Evolutionary conservation across 1,140 invertebrate genomes (phyloP).

Genomic region (Ooceraea biroi): DNA sequence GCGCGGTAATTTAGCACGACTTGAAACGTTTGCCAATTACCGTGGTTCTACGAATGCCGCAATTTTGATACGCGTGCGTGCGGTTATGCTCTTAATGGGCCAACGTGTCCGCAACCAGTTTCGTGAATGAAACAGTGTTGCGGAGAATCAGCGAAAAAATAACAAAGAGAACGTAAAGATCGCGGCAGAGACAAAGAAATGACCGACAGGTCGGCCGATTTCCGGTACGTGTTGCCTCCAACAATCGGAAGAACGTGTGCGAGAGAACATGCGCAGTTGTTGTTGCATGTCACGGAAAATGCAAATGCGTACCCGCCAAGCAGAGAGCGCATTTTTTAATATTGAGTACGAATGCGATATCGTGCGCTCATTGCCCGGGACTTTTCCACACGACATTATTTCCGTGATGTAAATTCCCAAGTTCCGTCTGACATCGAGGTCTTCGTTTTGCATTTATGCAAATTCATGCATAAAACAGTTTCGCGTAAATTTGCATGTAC

Average conservation of each 20-base stretch:
- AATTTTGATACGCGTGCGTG: conserved; percentile 62
- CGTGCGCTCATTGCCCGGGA: not conserved
- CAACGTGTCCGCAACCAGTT: conserved; percentile 59
- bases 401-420: not conserved
- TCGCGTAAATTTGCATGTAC: too few relatives aligned
- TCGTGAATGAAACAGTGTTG: conserved; percentile 59
- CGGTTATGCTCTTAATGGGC: conserved; percentile 55
- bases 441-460: too few relatives aligned
- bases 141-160: not conserved
- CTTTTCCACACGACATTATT: conserved; percentile 13
- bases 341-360: not conserved
- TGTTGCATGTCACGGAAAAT: conserved; percentile 7
- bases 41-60: conserved; percentile 56
- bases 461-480: too few relatives aligned
- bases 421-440: too few relatives aligned
- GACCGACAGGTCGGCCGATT: conserved; percentile 12
- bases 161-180: conserved; percentile 4
- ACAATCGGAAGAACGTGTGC: not conserved
- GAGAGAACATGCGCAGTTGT: not conserved
- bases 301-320: not conserved
- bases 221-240: conserved; percentile 4
- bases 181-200: conserved; percentile 53
- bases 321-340: not conserved
- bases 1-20: conserved; percentile 51
- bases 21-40: conserved; percentile 49